Evolutionary conservation across 2,797 vertebrate genomes (phyloP), one percentile per base, ranked within the genome.

Genomic region (Intellagama lesueurii): DNA sequence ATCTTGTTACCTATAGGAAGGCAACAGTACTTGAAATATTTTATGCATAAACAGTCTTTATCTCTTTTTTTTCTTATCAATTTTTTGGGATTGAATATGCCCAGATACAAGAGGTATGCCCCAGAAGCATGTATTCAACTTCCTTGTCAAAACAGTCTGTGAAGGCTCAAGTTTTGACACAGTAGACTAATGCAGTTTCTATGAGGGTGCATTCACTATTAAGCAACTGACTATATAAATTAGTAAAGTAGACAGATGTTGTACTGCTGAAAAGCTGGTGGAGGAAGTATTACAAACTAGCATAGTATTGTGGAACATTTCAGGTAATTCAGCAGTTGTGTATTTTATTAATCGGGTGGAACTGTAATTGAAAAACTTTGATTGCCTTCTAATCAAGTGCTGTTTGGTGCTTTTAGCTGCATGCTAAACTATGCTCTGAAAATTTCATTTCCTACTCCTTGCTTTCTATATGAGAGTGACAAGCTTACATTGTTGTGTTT

Each of bases 371-470:
- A 44, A 40, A 70, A 44, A 6, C 69, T 60, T 72, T 17, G 26
- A 60, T 47, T 44, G 17, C 52, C 26, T 83, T 83, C 47, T 77
- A 35, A 83, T 8, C 32, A 28, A 7, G 52, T 44, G n/a, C 28
- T 40, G 56, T 72, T 44, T 44, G 7, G 26, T 77, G 35, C 16
- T 16, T 75, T 60, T 60, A 85, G 60, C 14, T n/a, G 52, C 35
- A 83, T 77, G 77, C 60, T 86, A 30, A 82, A 40, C 40, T 82
- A 19, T 16, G 17, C 17, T 68, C 86, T 68, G 40, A n/a, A n/a
- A 35, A 24, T 81, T 89, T n/a, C 70, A 52, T 81, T 89, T 85
- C 49, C 68, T 85, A 73, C 24, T 73, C 52, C 6, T 19, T 47
- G 17, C 19, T 80, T 73, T 24, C 7, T 83, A 22, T 24, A 9